Percentiles rank a stretch among this genome's conserved stretches.
Evolutionary conservation across 1,140 invertebrate genomes (phyloP).

Genomic region (Leptinotarsa lineolata): DNA sequence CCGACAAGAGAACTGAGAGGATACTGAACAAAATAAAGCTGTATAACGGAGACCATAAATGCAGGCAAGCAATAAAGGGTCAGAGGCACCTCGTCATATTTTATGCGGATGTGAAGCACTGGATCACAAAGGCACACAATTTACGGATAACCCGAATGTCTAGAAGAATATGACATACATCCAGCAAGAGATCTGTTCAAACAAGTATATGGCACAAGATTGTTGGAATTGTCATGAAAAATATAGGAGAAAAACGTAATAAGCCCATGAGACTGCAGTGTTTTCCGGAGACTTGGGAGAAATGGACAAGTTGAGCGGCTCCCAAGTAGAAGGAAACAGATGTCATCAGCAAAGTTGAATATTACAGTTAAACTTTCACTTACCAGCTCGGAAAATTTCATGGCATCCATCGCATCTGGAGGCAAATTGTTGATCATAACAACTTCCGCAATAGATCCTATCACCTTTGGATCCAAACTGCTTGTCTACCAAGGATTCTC

Average conservation of each 20-base stretch:
- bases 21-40: too few relatives aligned
- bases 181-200: not conserved
- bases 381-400: constrained; percentile 98
- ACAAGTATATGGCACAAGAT: not conserved
- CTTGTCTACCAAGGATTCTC: constrained; percentile 96
- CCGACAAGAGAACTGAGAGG: too few relatives aligned
- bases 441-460: constrained; percentile 98
- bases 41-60: too few relatives aligned
- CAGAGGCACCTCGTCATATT: too few relatives aligned
- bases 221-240: not conserved
- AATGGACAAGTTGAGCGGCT: too few relatives aligned
- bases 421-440: constrained; percentile 98
- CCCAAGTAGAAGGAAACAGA: too few relatives aligned
- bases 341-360: not conserved
- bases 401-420: constrained; percentile 98
- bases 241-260: not conserved
- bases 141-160: too few relatives aligned
- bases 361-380: constrained; percentile 50
- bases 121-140: too few relatives aligned
- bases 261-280: not conserved
- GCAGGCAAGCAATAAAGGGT: too few relatives aligned
- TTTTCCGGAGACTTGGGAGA: not conserved
- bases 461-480: constrained; percentile 97
- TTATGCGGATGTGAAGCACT: too few relatives aligned
- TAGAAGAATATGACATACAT: too few relatives aligned